Evolutionary conservation across 2,888 invertebrate genomes (phyloP).

Genomic region (Ormyrus labotus): DNA sequence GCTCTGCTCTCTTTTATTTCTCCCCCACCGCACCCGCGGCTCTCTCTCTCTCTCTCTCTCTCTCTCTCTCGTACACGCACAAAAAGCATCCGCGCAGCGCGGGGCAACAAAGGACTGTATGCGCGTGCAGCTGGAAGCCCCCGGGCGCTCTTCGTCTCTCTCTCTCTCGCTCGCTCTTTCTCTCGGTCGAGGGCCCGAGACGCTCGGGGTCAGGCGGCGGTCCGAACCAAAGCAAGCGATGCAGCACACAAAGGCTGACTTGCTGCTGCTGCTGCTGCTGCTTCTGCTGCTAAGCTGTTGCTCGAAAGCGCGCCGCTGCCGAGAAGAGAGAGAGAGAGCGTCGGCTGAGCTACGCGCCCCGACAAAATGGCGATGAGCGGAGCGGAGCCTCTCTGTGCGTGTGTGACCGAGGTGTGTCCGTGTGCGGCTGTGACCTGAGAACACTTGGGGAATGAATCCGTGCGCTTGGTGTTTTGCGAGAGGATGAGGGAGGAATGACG

Average conservation of each 20-base stretch:
- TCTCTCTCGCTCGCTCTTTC: conserved; percentile 20
- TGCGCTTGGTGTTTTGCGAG: no score
- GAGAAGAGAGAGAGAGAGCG: no score
- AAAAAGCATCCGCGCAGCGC: conserved; percentile 9
- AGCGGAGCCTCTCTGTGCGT: conserved; percentile 17
- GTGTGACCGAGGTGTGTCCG: not conserved
- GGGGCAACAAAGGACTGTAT: not conserved
- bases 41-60: not conserved
- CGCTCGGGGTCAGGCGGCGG: not conserved
- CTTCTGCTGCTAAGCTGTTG: conserved; percentile 1
- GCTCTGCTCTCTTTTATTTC: conserved; percentile 11
- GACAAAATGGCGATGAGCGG: conserved; percentile 55
- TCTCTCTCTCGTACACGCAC: not conserved
- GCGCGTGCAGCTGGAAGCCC: conserved; percentile 16
- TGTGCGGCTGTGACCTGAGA: no score
- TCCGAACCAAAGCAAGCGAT: not conserved
- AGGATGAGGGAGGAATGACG: no score
- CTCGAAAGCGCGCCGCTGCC: conserved; percentile 23
- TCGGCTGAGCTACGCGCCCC: conserved; percentile 15
- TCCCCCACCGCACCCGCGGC: not conserved
- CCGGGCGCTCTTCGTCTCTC: not conserved
- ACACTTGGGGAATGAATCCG: no score
- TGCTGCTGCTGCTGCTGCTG: conserved; percentile 41
- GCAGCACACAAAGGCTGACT: not conserved
- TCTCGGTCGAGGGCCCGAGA: conserved; percentile 16